Evolutionary conservation across 2,797 vertebrate species (phyloP), one percentile per base, ranked within the genome.

Genomic region (Artibeus jamaicensis): DNA sequence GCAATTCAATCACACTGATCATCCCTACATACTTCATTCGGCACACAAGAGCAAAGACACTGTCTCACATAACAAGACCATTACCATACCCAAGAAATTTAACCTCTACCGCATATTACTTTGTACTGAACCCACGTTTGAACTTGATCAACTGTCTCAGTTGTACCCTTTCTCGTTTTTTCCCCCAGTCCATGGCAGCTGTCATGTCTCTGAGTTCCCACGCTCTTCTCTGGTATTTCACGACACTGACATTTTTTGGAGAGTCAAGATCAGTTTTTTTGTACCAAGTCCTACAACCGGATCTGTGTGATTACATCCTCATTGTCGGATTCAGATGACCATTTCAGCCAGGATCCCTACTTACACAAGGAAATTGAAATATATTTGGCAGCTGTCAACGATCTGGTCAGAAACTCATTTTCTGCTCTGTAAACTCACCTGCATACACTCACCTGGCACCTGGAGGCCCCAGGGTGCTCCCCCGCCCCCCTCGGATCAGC

Each of bases 291-390:
- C 50, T n/a, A 32, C 48, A 24, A 21, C 46, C 50, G 7, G 5
- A 55, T 77, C 83, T 86, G 76, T 55, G 53, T 68, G 50, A 78
- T 71, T 34, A 46, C 62, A 83, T 89, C 68, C 73, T 82, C 26
- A 37, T 34, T 39, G 48, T 78, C 50, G 22, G 39, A 86, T 57
- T 53, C 6, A 9, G 39, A 71, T 42, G n/a, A 91, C 94, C 29
- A 42, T 76, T 73, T 29, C 12, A 70, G 68, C 59, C 46, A 4
- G 39, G 77, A 84, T 21, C 48, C n/a, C 48, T 16, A 14, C 59
- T n/a, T 46, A 29, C 19, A 57, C 11, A 76, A n/a, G 50, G 44
- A 95, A 57, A 77, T 21, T 9, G 62, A 67, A 71, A 68, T 59
- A 46, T 32, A 48, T 29, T 57, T 42, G 39, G 9, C 9, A 19